Evolutionary conservation across 1,140 invertebrate genomes (phyloP), one percentile per base, ranked within the genome.

Genomic region (Cydia strobilella): DNA sequence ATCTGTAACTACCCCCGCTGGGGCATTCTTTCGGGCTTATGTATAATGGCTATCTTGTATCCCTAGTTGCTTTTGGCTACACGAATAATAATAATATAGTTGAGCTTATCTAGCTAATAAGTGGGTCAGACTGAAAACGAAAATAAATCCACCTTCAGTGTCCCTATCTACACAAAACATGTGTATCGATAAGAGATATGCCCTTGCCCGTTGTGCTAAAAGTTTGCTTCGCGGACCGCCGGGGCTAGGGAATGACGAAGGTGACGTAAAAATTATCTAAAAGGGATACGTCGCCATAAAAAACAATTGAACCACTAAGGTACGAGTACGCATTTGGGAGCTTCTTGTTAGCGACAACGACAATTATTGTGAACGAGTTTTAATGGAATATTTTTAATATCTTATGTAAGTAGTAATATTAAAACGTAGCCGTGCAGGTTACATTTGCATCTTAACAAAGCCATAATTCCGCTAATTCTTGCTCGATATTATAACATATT

Each of bases 1-100:
- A 69, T 69, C 65, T 31, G 20, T 39, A 69, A 69, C 65, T 18
- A 39, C 31, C 35, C 65, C 65, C 65, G 1, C 65, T 69, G 65
- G 65, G 35, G 65, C 65, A 69, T 27, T 69, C 31, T 18, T 59
- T n/a, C 31, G 65, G 18, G 13, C 31, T 69, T 69, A 69, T 66
- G 27, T 66, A 31, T 66, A 66, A 31, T 27, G 13, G 31, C 65
- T 35, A 59, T 59, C 54, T 23, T 59, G 20, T 59, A 39, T 39
- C 35, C 7, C 35, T 39, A 20, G 54, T 59, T 51, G n/a, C 54
- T 59, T 59, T 23, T 59, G 20, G 54, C 7, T 59, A 18, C n/a
- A 23, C 54, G 54, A 59, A 9, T 59, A 59, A n/a, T 23, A 23
- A 59, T 59, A 59, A 39, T 9, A 18, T 54, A 54, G 1, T 18